Percentiles rank a stretch among this genome's conserved stretches.
Conservation (phyloP, 2,113 vertebrate genomes). For the Cottus gobio region DNA sequence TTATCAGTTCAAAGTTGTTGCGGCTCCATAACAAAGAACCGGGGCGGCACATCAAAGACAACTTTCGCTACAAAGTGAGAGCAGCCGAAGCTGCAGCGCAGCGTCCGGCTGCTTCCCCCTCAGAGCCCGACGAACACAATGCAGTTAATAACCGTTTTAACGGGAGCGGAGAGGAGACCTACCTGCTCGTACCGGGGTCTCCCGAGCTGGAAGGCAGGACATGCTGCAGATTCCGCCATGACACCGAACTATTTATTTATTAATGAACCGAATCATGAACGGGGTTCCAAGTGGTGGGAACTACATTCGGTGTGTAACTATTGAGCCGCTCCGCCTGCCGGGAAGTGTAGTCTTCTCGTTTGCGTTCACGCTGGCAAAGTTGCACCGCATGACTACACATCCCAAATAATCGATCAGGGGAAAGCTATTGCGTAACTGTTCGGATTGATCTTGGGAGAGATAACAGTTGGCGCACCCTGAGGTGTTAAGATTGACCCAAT, state of each 20-base stretch:
- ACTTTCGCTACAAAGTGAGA: constrained; percentile 57
- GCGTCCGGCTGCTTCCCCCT: constrained; percentile 33
- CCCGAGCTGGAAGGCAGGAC: constrained; percentile 91
- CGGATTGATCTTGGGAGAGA: constrained; percentile 60
- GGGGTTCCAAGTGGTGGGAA: constrained; percentile 72
- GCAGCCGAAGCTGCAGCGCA: not conserved
- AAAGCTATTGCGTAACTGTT: constrained; percentile 66
- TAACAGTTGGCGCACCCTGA: constrained; percentile 20
- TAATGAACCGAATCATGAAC: constrained; percentile 71
- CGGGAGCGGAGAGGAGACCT: not conserved
- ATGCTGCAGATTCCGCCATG: constrained; percentile 88
- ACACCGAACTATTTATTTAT: constrained; percentile 75
- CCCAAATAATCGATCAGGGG: constrained; percentile 68
- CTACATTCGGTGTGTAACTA: constrained; percentile 70
- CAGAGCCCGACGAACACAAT: constrained; percentile 30
- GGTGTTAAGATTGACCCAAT: constrained; percentile 12
- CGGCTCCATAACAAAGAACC: not conserved
- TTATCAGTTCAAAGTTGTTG: constrained; percentile 12
- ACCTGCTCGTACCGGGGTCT: constrained; percentile 94
- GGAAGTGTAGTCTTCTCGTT: constrained; percentile 79
- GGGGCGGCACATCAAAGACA: constrained; percentile 38
- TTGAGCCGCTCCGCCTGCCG: constrained; percentile 66
- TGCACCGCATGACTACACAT: constrained; percentile 71
- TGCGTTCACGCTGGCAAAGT: constrained; percentile 35
- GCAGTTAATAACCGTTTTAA: not conserved